Evolutionary conservation across 2,888 invertebrate species (phyloP).

Genomic region (Unio pictorum): DNA sequence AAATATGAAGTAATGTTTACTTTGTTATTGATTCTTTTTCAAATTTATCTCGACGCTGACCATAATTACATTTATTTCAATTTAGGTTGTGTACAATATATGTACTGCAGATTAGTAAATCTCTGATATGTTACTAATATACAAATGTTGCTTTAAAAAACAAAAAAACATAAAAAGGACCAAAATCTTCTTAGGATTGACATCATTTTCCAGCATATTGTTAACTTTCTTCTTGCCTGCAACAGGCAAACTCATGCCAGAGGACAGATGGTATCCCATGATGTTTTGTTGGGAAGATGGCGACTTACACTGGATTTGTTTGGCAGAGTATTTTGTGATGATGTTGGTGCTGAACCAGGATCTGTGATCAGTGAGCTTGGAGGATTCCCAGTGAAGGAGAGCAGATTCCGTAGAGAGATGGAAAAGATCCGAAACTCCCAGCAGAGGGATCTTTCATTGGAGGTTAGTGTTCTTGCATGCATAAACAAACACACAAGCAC

Average conservation of each 20-base stretch:
- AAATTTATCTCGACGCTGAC: too few relatives aligned
- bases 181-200: neutral
- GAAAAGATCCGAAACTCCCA: slow-evolving; percentile 87
- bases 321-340: slow-evolving; percentile 97
- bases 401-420: slow-evolving; percentile 97
- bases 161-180: too few relatives aligned
- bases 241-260: slow-evolving; percentile 74
- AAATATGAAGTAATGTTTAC: too few relatives aligned
- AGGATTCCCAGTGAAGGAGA: slow-evolving; percentile 97
- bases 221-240: slow-evolving; percentile 13
- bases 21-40: too few relatives aligned
- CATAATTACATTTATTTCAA: too few relatives aligned
- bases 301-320: slow-evolving; percentile 92
- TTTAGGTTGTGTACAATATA: too few relatives aligned
- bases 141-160: too few relatives aligned
- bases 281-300: slow-evolving; percentile 94
- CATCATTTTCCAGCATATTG: neutral
- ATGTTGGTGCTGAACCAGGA: slow-evolving; percentile 95
- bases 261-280: slow-evolving; percentile 88
- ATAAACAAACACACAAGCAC: too few relatives aligned
- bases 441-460: slow-evolving; percentile 88
- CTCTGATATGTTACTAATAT: too few relatives aligned
- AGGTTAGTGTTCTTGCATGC: slow-evolving; percentile 46
- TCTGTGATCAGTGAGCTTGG: slow-evolving; percentile 97
- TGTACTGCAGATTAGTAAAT: too few relatives aligned